A percentile compares a stretch with the other conserved stretches of the same genome.
These are phyloP conservation scores for Siphonodentalium dalli DNA, from an alignment of 2,888 invertebrate genomes.

Conservation along the genomic window DNA sequence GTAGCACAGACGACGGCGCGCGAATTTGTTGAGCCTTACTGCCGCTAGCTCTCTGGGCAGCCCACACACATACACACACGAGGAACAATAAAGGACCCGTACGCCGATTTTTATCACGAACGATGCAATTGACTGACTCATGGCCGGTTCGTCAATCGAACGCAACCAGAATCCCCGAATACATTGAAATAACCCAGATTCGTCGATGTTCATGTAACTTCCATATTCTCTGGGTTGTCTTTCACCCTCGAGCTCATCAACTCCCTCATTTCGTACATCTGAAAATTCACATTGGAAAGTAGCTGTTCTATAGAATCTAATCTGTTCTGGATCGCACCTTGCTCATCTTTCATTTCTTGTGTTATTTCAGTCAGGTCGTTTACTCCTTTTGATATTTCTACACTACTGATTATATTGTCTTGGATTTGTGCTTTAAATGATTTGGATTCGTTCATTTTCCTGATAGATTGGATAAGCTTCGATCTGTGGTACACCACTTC, in stretches of 20 bases:
- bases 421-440: slow-evolving; percentile 38
- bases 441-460: slow-evolving; percentile 41
- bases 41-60: too few species aligned
- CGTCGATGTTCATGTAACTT: too few species aligned
- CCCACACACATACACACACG: too few species aligned
- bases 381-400: slow-evolving; percentile 43
- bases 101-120: too few species aligned
- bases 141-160: too few species aligned
- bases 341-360: slow-evolving; percentile 36
- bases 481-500: slow-evolving; percentile 38
- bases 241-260: slow-evolving; percentile 18
- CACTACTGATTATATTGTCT: slow-evolving; percentile 41
- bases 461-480: slow-evolving; percentile 39
- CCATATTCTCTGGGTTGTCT: too few species aligned
- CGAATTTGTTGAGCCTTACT: too few species aligned
- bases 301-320: slow-evolving; percentile 39
- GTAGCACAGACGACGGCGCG: too few species aligned
- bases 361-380: slow-evolving; percentile 39
- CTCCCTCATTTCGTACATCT: slow-evolving; percentile 35
- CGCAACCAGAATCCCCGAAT: too few species aligned
- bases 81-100: too few species aligned
- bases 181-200: too few species aligned
- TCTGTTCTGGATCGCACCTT: slow-evolving; percentile 33
- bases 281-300: slow-evolving; percentile 36
- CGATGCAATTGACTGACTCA: too few species aligned